Percentiles rank a stretch among this genome's conserved stretches.
These are phyloP conservation scores for Petaurus breviceps DNA, from an alignment of 2,113 vertebrate genomes.

Conservation along the genomic window DNA sequence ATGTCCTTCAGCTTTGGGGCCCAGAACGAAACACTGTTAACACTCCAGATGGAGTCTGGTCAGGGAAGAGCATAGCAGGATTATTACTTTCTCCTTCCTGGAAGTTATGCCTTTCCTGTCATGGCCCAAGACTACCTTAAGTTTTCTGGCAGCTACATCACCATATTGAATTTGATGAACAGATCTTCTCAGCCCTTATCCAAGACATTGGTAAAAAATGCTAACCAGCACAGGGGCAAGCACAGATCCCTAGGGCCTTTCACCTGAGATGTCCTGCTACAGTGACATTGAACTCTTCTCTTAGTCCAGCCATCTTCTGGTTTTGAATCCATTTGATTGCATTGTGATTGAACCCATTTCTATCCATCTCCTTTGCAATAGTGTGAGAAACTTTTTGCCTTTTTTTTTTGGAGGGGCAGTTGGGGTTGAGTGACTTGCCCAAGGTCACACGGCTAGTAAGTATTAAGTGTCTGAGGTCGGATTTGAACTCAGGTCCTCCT, in stretches of 20 bases:
- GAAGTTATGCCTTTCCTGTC: too few species aligned
- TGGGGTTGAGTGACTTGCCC: too few species aligned
- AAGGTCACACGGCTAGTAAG: too few species aligned
- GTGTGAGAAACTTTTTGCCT: background rate
- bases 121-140: background rate
- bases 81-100: background rate
- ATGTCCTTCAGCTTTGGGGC: background rate
- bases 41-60: background rate
- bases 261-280: background rate
- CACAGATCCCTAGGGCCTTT: background rate
- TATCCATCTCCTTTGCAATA: background rate
- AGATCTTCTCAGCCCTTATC: background rate
- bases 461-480: too few species aligned
- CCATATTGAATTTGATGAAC: background rate
- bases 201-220: background rate
- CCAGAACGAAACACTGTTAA: background rate
- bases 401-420: too few species aligned
- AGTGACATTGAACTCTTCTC: background rate
- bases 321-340: background rate
- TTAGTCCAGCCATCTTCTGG: background rate
- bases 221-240: background rate
- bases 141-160: background rate
- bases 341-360: background rate
- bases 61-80: background rate
- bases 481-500: too few species aligned